Evolutionary conservation across 2,113 vertebrate species (phyloP).

Genomic region (Eulacestoma nigropectus): DNA sequence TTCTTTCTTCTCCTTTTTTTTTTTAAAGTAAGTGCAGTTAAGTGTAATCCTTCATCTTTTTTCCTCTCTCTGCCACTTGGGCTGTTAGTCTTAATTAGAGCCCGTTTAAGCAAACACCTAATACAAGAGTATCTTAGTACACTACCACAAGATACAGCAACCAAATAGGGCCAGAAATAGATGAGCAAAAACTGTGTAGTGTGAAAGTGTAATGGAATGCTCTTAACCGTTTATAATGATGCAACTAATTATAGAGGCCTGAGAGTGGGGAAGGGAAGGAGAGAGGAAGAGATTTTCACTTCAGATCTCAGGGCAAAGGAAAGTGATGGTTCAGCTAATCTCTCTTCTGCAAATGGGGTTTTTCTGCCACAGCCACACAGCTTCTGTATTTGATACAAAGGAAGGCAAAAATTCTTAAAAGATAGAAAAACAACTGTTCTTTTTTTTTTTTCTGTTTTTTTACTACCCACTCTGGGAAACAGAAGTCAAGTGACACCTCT

Average conservation of each 20-base stretch:
- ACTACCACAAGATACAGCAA: not conserved
- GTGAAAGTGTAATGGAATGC: not conserved
- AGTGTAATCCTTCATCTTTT: not conserved
- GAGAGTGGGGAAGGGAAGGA: not conserved
- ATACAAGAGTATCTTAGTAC: not conserved
- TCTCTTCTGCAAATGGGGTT: not conserved
- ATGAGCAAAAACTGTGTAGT: not conserved
- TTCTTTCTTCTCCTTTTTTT: not conserved
- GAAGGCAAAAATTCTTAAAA: not conserved
- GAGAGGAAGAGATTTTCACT: not conserved
- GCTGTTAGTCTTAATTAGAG: not conserved
- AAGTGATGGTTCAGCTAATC: not conserved
- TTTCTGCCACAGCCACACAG: not conserved
- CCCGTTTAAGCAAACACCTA: not conserved
- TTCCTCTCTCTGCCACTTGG: not conserved
- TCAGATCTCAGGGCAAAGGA: not conserved
- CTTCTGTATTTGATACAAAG: not conserved
- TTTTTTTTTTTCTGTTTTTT: accelerated
- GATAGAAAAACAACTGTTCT: not conserved
- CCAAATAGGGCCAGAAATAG: not conserved
- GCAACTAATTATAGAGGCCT: not conserved
- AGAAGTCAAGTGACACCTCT: not conserved
- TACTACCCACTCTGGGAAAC: not conserved
- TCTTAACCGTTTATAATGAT: not conserved
- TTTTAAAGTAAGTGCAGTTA: not conserved